phyloP scores from a whole-genome alignment of 2,888 invertebrate species.

The Agelastica alni region DNA sequence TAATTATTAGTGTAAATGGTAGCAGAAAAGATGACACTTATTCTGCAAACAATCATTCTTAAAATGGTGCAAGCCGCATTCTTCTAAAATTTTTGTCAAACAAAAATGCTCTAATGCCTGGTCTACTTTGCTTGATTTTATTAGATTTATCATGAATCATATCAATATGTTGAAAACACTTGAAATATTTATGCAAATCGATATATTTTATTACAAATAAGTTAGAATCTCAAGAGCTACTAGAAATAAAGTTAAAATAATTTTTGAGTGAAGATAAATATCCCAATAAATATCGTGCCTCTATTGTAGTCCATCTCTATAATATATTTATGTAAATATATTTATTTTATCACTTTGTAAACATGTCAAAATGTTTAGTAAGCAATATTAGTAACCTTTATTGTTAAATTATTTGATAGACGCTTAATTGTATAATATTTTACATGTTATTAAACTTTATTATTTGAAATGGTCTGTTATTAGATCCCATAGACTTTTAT shows the following conservation, averaged over 20 bases:
- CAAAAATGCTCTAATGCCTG: no score
- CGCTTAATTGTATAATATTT: slow-evolving; percentile 44
- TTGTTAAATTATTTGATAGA: slow-evolving; percentile 42
- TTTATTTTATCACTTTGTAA: slow-evolving; percentile 32
- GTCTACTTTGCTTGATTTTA: no score
- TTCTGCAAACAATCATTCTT: no score
- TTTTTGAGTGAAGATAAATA: slow-evolving; percentile 21
- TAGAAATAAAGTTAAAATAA: slow-evolving; percentile 5
- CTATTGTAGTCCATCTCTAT: slow-evolving; percentile 29
- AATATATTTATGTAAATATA: slow-evolving; percentile 35
- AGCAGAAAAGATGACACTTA: no score
- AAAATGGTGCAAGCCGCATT: no score
- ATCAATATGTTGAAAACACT: not conserved
- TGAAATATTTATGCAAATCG: not conserved
- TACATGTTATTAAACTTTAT: slow-evolving; percentile 43
- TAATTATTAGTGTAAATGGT: no score
- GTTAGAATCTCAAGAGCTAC: no score
- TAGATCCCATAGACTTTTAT: not conserved
- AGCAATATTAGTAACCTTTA: slow-evolving; percentile 44
- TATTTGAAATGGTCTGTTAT: slow-evolving; percentile 4
- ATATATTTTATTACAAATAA: no score
- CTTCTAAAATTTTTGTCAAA: no score
- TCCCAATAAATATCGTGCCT: slow-evolving; percentile 37
- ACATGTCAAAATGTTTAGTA: slow-evolving; percentile 39
- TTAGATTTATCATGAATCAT: not conserved